Evolutionary conservation across 2,113 vertebrate genomes (phyloP), one percentile per base, ranked within the genome.

Genomic region (Geococcyx californianus): DNA sequence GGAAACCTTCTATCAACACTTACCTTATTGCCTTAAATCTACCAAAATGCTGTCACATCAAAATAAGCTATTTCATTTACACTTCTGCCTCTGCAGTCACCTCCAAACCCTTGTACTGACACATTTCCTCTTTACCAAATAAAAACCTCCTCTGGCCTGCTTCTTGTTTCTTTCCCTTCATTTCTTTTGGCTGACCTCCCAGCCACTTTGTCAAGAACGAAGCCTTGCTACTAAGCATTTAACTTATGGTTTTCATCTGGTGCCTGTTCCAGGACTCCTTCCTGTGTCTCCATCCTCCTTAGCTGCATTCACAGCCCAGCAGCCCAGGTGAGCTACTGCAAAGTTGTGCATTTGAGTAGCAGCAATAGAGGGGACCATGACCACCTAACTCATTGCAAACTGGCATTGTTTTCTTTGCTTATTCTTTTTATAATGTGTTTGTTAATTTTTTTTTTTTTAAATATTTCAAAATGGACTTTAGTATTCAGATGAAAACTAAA

Each of bases 41-140:
- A 62, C 34, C 13, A 68, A 89, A 91, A 63, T 28, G 75, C 67
- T 95, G 84, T 92, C 81, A 66, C 77, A 81, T 90, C 89, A 83
- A 93, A 97, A 96, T 94, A 89, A 73, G 62, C 77, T 85, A 62
- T 93, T 95, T 94, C 89, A 52, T 70, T 95, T 91, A 94, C 87
- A 79, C 70, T 95, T 93, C 70, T 89, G 74, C 87, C 68, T 93
- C 87, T 90, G 42, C 63, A 93, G 84, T 95, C 95, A 94, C 84
- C 82, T 95, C 87, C 87, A 97, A 96, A 93, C 42, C 36, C 70
- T 77, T 94, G 78, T 95, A 85, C 69, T 38, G 94, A 91, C 84
- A 85, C 67, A 28, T 85, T 93, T 76, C 51, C 45, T 93, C 70
- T 85, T 94, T 94, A 82, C 63, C 40, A 76, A 90, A 94, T 70